A percentile compares a stretch with the other conserved stretches of the same genome.
Evolutionary conservation across 2,797 vertebrate genomes (phyloP).

Genomic region (Acanthornis magna): DNA sequence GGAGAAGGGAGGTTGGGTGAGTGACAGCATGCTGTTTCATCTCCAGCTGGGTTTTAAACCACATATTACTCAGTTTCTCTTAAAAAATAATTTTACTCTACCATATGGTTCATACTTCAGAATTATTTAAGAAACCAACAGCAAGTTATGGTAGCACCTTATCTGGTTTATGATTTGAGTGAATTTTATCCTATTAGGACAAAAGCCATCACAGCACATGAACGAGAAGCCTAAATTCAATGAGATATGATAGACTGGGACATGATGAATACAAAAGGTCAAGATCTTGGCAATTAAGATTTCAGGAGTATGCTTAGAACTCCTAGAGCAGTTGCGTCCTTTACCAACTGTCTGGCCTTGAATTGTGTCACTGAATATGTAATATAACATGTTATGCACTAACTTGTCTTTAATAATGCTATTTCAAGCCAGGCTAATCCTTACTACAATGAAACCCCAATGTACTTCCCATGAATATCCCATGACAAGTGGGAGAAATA

Average conservation of each 20-base stretch:
- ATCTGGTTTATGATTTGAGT: neutral
- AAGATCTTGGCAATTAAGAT: neutral
- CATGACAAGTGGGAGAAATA: neutral
- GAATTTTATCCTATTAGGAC: neutral
- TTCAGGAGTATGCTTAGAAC: neutral
- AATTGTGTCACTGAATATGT: neutral
- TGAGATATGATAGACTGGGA: neutral
- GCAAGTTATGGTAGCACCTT: neutral
- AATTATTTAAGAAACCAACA: neutral
- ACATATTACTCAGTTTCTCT: neutral
- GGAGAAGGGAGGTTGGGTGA: fast-evolving
- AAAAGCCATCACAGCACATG: neutral
- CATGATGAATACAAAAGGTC: neutral
- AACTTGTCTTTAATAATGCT: neutral
- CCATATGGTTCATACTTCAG: neutral
- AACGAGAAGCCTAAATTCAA: neutral
- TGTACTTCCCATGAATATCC: neutral
- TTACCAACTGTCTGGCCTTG: neutral
- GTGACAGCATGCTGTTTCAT: fast-evolving
- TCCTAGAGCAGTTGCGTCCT: neutral
- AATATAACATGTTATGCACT: neutral
- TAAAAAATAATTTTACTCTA: neutral
- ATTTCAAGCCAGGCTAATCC: neutral
- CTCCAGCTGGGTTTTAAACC: neutral
- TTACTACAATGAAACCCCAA: neutral